Evolutionary conservation across 2,888 invertebrate genomes (phyloP).

Genomic region (Dromius quadrimaculatus): DNA sequence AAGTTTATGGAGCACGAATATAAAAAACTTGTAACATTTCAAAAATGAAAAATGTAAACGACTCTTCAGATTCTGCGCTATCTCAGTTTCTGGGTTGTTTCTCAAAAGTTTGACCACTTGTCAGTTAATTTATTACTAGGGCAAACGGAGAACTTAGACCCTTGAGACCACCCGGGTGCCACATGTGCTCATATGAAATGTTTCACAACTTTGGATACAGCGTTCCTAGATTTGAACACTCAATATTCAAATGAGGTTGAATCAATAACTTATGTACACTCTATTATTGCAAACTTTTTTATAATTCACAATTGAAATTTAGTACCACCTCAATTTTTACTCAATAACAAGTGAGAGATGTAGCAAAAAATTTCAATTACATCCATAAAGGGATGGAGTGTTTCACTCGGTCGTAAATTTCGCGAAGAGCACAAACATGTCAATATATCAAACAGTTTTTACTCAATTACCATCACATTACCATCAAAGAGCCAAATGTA

Average conservation of each 20-base stretch:
- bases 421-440: neutral
- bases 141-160: neutral
- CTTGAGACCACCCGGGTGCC: slow-evolving; percentile 4
- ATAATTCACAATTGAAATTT: too few relatives aligned
- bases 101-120: slow-evolving; percentile 25
- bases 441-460: slow-evolving; percentile 18
- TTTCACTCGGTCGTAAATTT: too few relatives aligned
- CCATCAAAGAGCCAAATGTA: neutral
- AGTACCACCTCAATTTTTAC: too few relatives aligned
- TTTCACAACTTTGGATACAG: neutral
- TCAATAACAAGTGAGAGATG: too few relatives aligned
- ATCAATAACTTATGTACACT: slow-evolving; percentile 14
- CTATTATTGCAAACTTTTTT: too few relatives aligned
- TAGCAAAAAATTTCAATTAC: too few relatives aligned
- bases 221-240: neutral
- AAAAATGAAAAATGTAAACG: slow-evolving; percentile 27
- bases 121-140: slow-evolving; percentile 9
- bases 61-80: slow-evolving; percentile 3
- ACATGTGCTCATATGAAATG: slow-evolving; percentile 15
- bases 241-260: neutral
- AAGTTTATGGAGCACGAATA: neutral
- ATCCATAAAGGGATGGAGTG: too few relatives aligned
- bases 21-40: slow-evolving; percentile 2
- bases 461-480: slow-evolving; percentile 15
- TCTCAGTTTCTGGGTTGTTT: slow-evolving; percentile 15